Percentiles rank a stretch among this genome's conserved stretches.
Evolutionary conservation across 2,113 vertebrate genomes (phyloP).

Genomic region (Dipodomys stephensi): DNA sequence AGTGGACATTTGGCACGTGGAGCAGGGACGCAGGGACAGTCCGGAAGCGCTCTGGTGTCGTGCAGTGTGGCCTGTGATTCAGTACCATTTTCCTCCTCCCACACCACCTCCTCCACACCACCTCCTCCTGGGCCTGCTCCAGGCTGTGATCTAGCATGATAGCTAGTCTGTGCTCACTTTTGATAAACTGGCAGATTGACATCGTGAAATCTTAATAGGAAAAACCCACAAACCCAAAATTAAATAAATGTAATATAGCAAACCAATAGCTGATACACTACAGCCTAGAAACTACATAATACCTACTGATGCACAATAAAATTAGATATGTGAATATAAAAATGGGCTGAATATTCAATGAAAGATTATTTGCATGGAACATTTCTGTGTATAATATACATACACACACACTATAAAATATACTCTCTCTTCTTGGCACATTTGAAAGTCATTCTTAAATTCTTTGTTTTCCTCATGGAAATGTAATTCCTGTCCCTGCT

Average conservation of each 20-base stretch:
- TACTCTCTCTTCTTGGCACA: conserved; percentile 73
- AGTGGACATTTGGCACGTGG: neutral
- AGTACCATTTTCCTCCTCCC: neutral
- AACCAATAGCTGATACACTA: conserved; percentile 44
- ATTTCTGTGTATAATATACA: conserved; percentile 55
- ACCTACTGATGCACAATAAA: conserved; percentile 55
- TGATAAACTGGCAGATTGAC: neutral
- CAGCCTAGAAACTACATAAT: conserved; percentile 46
- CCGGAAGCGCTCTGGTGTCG: neutral
- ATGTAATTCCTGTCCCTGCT: conserved; percentile 53
- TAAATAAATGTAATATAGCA: conserved; percentile 62
- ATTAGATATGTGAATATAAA: conserved; percentile 58
- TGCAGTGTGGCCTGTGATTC: neutral
- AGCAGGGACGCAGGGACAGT: neutral
- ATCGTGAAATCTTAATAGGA: conserved; percentile 50
- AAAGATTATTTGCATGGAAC: conserved; percentile 43
- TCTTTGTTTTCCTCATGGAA: conserved; percentile 57
- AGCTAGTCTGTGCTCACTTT: neutral
- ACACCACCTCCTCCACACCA: neutral
- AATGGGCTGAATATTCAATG: conserved; percentile 43
- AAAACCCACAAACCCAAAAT: conserved; percentile 17
- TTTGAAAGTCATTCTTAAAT: conserved; percentile 70
- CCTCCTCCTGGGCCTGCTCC: neutral
- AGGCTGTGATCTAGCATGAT: neutral
- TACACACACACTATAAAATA: conserved; percentile 20